phyloP scores from a whole-genome alignment of 2,888 invertebrate genomes.

The Mimumesa dahlbomi region DNA sequence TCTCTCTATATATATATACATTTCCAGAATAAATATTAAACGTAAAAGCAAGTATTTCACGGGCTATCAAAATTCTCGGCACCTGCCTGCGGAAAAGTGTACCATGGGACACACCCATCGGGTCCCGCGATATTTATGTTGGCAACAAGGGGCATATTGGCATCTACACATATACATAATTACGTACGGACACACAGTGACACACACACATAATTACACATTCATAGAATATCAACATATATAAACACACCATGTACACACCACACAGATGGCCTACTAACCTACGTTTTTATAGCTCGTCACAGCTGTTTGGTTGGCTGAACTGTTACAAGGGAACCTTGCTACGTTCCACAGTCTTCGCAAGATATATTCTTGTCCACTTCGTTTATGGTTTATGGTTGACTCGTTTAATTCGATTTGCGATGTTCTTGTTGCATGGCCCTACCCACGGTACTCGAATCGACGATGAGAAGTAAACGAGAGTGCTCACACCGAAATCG shows the following conservation, averaged over 20 bases:
- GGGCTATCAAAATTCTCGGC: slow-evolving; percentile 23
- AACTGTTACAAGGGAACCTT: slow-evolving; percentile 81
- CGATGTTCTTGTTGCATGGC: slow-evolving; percentile 80
- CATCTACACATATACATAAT: slow-evolving; percentile 22
- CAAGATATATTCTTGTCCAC: slow-evolving; percentile 73
- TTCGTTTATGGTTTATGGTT: slow-evolving; percentile 73
- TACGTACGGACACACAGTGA: slow-evolving; percentile 1
- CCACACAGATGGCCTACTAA: slow-evolving; percentile 76
- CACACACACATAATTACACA: slow-evolving; percentile 7
- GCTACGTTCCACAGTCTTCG: slow-evolving; percentile 80
- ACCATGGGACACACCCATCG: slow-evolving; percentile 41
- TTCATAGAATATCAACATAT: slow-evolving; percentile 5
- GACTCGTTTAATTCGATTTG: slow-evolving; percentile 74
- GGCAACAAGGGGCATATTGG: slow-evolving; percentile 61
- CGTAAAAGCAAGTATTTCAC: neutral
- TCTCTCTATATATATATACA: too few species aligned
- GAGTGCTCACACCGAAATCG: too few species aligned
- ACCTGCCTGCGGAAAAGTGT: slow-evolving; percentile 31
- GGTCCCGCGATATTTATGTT: slow-evolving; percentile 48
- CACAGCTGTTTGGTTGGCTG: slow-evolving; percentile 80
- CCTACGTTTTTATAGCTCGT: slow-evolving; percentile 79
- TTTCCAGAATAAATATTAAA: too few species aligned
- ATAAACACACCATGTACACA: slow-evolving; percentile 45
- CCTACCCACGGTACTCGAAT: slow-evolving; percentile 75
- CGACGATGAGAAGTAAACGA: slow-evolving; percentile 14